Percentiles rank a stretch among this genome's conserved stretches.
Conservation (phyloP, 2,113 vertebrate genomes). For the Heteronetta atricapilla region DNA sequence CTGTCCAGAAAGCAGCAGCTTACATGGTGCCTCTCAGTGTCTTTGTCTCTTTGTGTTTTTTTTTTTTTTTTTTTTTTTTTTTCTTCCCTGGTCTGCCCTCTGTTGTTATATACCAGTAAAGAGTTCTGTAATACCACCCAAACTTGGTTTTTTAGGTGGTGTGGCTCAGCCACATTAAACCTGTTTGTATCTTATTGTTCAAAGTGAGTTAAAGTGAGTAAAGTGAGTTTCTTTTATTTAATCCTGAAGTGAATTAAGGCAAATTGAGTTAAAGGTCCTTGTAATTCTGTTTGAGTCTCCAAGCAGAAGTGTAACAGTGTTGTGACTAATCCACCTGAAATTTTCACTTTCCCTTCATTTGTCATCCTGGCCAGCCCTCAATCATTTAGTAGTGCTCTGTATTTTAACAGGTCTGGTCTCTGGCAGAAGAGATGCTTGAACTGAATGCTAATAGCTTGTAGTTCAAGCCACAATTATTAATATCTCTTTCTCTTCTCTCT, state of each 20-base stretch:
- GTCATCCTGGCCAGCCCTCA: rapidly evolving
- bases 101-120: background rate
- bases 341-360: background rate
- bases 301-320: background rate
- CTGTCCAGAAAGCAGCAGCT: background rate
- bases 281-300: constrained; percentile 13
- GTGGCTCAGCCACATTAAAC: background rate
- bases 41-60: background rate
- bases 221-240: constrained; percentile 40
- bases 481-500: background rate
- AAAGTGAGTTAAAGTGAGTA: background rate
- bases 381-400: background rate
- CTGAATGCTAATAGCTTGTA: background rate
- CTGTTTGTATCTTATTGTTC: background rate
- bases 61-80: too few relatives aligned
- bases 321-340: background rate
- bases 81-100: background rate
- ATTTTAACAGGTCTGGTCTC: background rate
- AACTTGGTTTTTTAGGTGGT: background rate
- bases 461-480: background rate
- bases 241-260: background rate
- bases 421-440: background rate
- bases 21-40: background rate
- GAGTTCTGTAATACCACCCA: background rate
- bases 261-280: constrained; percentile 31